These are phyloP conservation scores for Entomyzon cyanotis DNA, from an alignment of 2,113 vertebrate species.

Conservation along the genomic window DNA sequence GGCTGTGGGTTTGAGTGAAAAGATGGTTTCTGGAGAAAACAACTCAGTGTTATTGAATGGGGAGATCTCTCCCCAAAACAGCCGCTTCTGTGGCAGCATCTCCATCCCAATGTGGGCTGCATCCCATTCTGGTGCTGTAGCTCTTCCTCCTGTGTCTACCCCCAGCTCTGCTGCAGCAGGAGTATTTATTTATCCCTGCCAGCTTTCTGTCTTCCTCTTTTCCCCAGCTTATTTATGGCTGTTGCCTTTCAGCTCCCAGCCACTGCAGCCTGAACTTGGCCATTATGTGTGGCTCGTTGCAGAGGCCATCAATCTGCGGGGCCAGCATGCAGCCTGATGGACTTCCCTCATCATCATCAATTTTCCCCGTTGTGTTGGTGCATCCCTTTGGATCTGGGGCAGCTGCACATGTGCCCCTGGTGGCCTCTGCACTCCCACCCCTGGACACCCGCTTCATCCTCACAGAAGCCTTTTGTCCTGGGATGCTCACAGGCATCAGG, in stretches of 20 bases:
- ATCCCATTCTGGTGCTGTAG: not conserved
- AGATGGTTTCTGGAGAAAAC: not conserved
- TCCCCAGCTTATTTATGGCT: constrained; percentile 55
- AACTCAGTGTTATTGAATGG: not conserved
- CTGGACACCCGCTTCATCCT: not conserved
- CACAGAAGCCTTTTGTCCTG: constrained; percentile 50
- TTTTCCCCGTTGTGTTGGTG: not conserved
- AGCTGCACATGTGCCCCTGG: constrained; percentile 34
- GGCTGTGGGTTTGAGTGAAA: not conserved
- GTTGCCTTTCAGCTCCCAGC: constrained; percentile 31
- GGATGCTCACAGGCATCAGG: not conserved
- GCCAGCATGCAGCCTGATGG: constrained; percentile 28
- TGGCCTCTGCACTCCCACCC: not conserved
- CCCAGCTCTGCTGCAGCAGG: not conserved
- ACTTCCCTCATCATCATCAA: constrained; percentile 66
- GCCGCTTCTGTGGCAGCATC: not conserved
- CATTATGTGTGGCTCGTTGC: constrained; percentile 47
- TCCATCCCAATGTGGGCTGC: not conserved
- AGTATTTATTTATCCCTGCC: constrained; percentile 62
- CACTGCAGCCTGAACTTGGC: constrained; percentile 46
- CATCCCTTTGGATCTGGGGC: constrained; percentile 24
- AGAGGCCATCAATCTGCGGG: constrained; percentile 59
- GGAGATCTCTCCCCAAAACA: not conserved
- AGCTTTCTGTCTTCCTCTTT: constrained; percentile 55
- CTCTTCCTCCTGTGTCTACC: not conserved